A percentile compares a stretch with the other conserved stretches of the same genome.
phyloP scores from a whole-genome alignment of 2,113 vertebrate genomes.

The Thermophis baileyi region DNA sequence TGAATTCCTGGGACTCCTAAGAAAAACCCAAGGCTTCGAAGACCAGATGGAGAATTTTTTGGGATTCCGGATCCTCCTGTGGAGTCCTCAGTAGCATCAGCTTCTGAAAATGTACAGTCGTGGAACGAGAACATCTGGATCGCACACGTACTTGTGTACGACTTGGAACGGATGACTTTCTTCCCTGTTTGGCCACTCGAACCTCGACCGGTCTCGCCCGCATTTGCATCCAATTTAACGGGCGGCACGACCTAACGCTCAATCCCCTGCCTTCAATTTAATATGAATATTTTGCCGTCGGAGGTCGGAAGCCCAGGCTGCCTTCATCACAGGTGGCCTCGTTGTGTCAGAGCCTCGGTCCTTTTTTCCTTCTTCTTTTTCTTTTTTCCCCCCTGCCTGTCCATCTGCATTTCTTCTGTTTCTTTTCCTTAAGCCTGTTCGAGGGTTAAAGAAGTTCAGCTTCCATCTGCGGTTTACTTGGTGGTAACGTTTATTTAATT shows the following conservation, averaged over 20 bases:
- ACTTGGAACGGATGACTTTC: neutral
- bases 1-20: neutral
- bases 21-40: neutral
- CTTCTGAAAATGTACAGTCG: neutral
- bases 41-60: neutral
- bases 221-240: neutral
- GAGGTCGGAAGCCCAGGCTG: neutral
- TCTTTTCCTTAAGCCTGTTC: neutral
- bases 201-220: neutral
- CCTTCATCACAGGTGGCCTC: too few relatives aligned
- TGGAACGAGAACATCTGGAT: neutral
- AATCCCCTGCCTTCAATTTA: neutral
- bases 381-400: neutral
- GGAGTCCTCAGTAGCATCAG: neutral
- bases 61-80: neutral
- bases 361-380: fast-evolving
- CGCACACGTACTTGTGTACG: neutral
- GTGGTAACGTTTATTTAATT: neutral
- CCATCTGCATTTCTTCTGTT: neutral
- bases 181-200: neutral
- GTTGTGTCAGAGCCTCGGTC: neutral
- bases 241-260: neutral
- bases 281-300: neutral
- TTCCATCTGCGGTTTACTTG: neutral
- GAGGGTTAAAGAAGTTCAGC: neutral